A percentile compares a stretch with the other conserved stretches of the same genome.
Conservation (phyloP, 2,888 invertebrate genomes). For the Hesperia comma region DNA sequence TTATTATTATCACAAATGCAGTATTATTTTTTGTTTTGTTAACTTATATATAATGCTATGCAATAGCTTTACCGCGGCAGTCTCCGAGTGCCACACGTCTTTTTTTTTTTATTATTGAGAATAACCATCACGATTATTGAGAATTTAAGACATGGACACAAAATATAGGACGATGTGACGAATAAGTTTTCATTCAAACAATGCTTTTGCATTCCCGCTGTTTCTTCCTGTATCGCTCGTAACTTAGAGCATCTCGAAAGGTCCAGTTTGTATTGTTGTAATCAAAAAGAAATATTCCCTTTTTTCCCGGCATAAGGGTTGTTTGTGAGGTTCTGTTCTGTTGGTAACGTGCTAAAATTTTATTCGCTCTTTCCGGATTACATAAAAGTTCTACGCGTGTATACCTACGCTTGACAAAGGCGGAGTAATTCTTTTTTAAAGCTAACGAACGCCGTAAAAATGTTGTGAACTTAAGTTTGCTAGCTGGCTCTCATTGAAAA, state of each 20-base stretch:
- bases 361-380: conserved; percentile 79
- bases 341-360: conserved; percentile 80
- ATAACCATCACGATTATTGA: too few species aligned
- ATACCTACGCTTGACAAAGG: conserved; percentile 39
- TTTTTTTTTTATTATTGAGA: too few species aligned
- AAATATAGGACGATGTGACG: too few species aligned
- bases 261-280: conserved; percentile 82
- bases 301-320: conserved; percentile 73
- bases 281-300: conserved; percentile 83
- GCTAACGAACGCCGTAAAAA: conserved; percentile 28
- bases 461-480: conserved; percentile 30
- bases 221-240: conserved; percentile 30
- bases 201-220: too few species aligned
- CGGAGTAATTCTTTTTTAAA: conserved; percentile 26
- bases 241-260: conserved; percentile 54
- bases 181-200: too few species aligned
- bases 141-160: too few species aligned
- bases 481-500: neutral
- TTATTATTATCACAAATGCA: too few species aligned
- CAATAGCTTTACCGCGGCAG: too few species aligned
- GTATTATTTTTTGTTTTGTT: too few species aligned
- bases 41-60: too few species aligned
- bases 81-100: too few species aligned
- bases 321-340: conserved; percentile 67
- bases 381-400: conserved; percentile 64